Percentiles rank a stretch among this genome's conserved stretches.
These are phyloP conservation scores for Ostrea edulis DNA, from an alignment of 1,140 invertebrate genomes.

Conservation along the genomic window DNA sequence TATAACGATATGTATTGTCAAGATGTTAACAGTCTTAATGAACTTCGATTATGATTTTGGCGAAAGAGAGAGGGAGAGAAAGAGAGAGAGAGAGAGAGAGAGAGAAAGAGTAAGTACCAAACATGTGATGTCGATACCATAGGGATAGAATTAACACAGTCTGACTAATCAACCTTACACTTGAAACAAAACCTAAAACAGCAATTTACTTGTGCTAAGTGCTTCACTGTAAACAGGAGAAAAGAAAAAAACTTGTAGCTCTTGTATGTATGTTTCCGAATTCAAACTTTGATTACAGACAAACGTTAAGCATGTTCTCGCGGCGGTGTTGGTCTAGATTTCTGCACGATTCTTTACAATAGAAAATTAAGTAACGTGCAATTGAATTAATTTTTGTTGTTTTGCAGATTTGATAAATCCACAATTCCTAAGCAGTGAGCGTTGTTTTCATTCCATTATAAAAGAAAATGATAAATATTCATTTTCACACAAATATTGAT, in stretches of 20 bases:
- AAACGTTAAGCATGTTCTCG: background rate
- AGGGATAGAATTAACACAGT: conserved; percentile 2
- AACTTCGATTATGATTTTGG: background rate
- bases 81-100: background rate
- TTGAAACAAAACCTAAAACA: conserved; percentile 27
- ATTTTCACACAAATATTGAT: background rate
- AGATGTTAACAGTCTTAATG: conserved; percentile 20
- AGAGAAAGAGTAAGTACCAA: background rate
- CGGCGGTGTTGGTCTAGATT: background rate
- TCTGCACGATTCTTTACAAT: background rate
- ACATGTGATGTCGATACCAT: background rate
- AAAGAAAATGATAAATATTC: background rate
- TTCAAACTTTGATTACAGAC: conserved; percentile 30
- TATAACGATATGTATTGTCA: conserved; percentile 36
- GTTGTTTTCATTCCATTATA: background rate
- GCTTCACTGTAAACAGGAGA: background rate
- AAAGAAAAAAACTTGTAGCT: conserved; percentile 5
- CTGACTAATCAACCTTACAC: conserved; percentile 22
- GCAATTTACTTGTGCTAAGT: background rate
- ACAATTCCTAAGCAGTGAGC: background rate
- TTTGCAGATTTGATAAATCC: conserved; percentile 4
- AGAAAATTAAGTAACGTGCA: background rate
- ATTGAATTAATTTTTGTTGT: background rate
- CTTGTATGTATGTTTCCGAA: conserved; percentile 20
- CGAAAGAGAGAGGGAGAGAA: background rate